A percentile compares a stretch with the other conserved stretches of the same genome.
These are phyloP conservation scores for Petaurus breviceps DNA, from an alignment of 2,113 vertebrate genomes.

Conservation along the genomic window DNA sequence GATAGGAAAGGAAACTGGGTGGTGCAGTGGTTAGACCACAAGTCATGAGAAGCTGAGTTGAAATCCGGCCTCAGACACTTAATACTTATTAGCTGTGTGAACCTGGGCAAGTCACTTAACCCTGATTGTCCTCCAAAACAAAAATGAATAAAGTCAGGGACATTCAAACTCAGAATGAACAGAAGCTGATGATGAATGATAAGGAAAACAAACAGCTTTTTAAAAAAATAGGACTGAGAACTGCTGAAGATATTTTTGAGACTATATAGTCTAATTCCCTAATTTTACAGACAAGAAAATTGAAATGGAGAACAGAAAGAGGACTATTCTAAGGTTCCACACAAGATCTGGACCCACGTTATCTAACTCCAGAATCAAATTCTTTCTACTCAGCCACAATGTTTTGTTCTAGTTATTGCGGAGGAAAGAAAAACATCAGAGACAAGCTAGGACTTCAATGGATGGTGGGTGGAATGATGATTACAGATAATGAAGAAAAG, in stretches of 20 bases:
- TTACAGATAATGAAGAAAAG: background rate
- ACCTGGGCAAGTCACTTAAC: background rate
- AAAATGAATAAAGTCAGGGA: background rate
- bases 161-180: background rate
- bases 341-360: background rate
- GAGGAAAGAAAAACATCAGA: background rate
- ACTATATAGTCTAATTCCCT: background rate
- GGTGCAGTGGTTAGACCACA: background rate
- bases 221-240: background rate
- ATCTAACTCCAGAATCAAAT: background rate
- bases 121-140: background rate
- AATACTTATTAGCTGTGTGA: background rate
- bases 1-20: background rate
- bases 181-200: background rate
- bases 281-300: background rate
- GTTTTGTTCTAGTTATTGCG: background rate
- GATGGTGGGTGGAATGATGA: background rate
- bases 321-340: background rate
- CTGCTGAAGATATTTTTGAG: background rate
- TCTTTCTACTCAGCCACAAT: background rate
- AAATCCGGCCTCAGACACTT: background rate
- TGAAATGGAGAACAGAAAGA: background rate
- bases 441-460: background rate
- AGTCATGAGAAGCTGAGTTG: background rate
- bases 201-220: background rate